phyloP scores from a whole-genome alignment of 92 coral and sea anemone genomes.

The Heteractis magnifica region DNA sequence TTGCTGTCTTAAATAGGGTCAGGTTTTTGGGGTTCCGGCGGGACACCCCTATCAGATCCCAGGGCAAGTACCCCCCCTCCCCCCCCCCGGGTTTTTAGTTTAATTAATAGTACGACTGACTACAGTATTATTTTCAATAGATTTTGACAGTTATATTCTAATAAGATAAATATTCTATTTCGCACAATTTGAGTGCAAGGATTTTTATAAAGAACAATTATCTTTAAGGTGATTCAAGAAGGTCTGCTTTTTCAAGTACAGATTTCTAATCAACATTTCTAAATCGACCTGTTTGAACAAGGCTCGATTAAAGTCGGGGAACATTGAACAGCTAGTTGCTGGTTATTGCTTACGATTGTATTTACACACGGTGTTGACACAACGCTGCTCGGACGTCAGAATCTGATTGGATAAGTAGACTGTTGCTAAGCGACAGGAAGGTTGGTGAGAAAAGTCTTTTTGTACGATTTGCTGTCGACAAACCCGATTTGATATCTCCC shows the following conservation, averaged over 20 bases:
- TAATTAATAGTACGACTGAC: neutral
- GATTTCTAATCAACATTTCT: neutral
- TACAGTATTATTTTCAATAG: neutral
- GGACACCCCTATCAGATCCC: no score
- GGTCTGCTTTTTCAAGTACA: neutral
- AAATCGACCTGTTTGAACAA: neutral
- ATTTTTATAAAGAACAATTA: neutral
- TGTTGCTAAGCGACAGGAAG: constrained; percentile 9
- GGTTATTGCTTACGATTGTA: constrained; percentile 21
- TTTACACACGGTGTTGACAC: constrained; percentile 20
- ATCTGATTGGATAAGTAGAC: neutral
- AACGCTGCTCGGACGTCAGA: constrained; percentile 1
- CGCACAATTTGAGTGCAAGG: neutral
- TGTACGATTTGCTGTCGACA: neutral
- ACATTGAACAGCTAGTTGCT: neutral
- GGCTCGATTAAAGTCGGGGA: neutral
- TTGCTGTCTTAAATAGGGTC: no score
- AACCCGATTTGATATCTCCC: neutral
- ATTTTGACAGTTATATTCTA: neutral
- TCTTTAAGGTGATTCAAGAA: neutral
- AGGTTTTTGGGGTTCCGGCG: no score
- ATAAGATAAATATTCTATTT: neutral
- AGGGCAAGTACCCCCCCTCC: no score
- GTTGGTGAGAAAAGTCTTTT: constrained; percentile 4
- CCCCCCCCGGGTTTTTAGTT: neutral